phyloP scores from a whole-genome alignment of 2,888 invertebrate species.

The Augochlorella aurata region DNA sequence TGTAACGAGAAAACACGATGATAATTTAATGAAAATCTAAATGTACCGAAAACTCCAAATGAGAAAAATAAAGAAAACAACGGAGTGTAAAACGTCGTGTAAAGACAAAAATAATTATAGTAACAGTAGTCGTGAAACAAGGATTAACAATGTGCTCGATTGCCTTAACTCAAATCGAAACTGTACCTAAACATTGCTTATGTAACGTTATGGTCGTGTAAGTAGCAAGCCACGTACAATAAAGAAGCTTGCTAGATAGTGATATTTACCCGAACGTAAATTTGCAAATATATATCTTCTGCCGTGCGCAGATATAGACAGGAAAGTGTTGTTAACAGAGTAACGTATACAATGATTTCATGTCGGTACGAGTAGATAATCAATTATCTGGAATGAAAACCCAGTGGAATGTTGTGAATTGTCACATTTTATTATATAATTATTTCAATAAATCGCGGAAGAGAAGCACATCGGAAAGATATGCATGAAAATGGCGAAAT shows the following conservation, averaged over 20 bases:
- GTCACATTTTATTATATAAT: background rate
- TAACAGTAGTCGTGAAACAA: conserved; percentile 24
- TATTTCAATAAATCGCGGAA: background rate
- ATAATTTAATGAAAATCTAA: too few species aligned
- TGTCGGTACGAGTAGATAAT: background rate
- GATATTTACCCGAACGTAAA: conserved; percentile 2
- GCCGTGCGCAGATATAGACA: background rate
- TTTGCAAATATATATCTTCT: background rate
- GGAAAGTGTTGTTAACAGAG: conserved; percentile 1
- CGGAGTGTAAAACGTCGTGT: too few species aligned
- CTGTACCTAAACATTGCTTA: conserved; percentile 25
- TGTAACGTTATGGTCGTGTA: conserved; percentile 27
- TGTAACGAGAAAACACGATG: too few species aligned
- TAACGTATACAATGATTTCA: background rate
- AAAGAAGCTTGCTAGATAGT: conserved; percentile 4
- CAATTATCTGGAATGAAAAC: background rate
- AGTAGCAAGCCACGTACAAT: conserved; percentile 17
- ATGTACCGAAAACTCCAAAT: too few species aligned
- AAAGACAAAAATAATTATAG: too few species aligned
- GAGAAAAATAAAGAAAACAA: too few species aligned
- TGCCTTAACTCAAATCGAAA: conserved; percentile 18
- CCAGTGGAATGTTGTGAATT: background rate
- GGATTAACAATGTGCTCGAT: conserved; percentile 9
- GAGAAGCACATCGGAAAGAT: background rate
- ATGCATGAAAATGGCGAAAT: background rate